Evolutionary conservation across 2,797 vertebrate genomes (phyloP), one percentile per base, ranked within the genome.

Genomic region (Coccyzus lansbergi): DNA sequence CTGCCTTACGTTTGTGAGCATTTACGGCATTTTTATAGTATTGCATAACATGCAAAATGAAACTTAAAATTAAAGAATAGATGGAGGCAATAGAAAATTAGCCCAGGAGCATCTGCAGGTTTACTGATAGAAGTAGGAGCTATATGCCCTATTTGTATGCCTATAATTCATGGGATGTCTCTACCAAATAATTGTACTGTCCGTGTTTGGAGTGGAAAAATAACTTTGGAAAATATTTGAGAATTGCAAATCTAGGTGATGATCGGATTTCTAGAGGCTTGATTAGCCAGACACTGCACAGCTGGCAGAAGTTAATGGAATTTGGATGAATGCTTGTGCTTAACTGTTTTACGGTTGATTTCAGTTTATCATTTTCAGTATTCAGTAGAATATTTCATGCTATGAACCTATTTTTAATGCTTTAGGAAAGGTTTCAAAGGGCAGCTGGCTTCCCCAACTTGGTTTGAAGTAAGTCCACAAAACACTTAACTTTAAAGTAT

Each of bases 261-360:
- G 7, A 13, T 88, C 34, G 77, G 46, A 83, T 95, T 96, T 91
- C 88, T 52, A 70, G 34, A 63, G 62, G 9, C 3, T 2, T 28
- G 31, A 29, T 15, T 68, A 74, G 64, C 55, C 21, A 53, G 77
- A 36, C 33, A 7, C 42, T 63, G 46, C 46, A 82, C 25, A 93
- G 55, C 52, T 89, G 40, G 63, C 62, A 92, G 42, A 88, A 52
- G 17, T 33, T 81, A 94, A 79, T 76, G 63, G 49, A 86, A 49
- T 84, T 93, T 87, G 60, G 55, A 31, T 49, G 38, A 90, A 67
- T 7, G 2, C 75, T 94, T 69, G 49, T 52, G 42, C 36, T 72
- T 93, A 87, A 96, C 55, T 34, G 44, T 90, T 84, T 93, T 88
- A n/a, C 53, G 78, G 56, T 82, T 92, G 78, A 90, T 93, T 96